These are phyloP conservation scores for Diacarnus erythraeanus DNA, from an alignment of 37 sponge, comb jelly and placozoan species.

Conservation along the genomic window DNA sequence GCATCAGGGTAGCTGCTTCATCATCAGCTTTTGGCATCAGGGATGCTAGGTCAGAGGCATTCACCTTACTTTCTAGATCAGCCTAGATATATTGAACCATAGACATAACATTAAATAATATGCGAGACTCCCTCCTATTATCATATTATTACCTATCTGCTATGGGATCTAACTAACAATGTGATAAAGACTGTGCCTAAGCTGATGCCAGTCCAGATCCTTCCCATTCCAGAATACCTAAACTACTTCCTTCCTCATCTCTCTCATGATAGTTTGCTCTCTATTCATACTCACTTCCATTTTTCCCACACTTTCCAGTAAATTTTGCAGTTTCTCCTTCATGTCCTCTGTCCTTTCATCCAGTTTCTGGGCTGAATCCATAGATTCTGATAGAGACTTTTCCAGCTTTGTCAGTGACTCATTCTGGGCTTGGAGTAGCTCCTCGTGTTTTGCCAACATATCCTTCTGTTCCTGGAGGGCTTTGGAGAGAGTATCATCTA, in stretches of 20 bases:
- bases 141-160: no score
- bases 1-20: conserved; percentile 37
- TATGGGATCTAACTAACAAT: no score
- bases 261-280: no score
- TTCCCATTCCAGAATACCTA: no score
- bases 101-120: background rate
- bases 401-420: conserved; percentile 7
- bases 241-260: no score
- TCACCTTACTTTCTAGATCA: conserved; percentile 44
- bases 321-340: conserved; percentile 35
- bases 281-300: conserved; percentile 43
- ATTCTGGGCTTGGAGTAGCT: conserved; percentile 34
- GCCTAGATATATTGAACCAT: conserved; percentile 20
- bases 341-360: conserved; percentile 6
- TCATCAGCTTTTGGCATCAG: conserved; percentile 43
- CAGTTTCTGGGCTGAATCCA: conserved; percentile 6
- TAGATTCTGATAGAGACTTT: conserved; percentile 2
- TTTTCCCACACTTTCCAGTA: conserved; percentile 19
- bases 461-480: conserved; percentile 26
- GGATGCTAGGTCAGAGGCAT: conserved; percentile 53
- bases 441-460: conserved; percentile 2
- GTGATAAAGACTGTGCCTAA: no score
- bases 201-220: no score
- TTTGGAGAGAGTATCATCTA: background rate
- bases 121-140: no score